A percentile compares a stretch with the other conserved stretches of the same genome.
These are phyloP conservation scores for Polypedilum pembai DNA, from an alignment of 1,140 invertebrate species.

Conservation along the genomic window DNA sequence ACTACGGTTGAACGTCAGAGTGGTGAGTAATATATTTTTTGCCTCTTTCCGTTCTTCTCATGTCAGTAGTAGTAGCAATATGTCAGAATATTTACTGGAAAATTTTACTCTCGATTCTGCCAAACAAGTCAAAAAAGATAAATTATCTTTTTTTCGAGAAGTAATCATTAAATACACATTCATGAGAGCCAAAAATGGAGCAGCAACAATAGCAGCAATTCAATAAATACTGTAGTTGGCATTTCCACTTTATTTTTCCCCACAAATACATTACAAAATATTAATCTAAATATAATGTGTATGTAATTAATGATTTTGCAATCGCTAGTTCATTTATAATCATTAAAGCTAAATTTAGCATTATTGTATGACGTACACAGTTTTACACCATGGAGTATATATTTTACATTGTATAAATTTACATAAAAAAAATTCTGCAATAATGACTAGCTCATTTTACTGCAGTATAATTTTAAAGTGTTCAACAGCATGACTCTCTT, in stretches of 20 bases:
- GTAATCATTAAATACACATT: too few relatives aligned
- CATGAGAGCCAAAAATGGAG: too few relatives aligned
- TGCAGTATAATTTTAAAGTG: background rate
- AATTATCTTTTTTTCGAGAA: too few relatives aligned
- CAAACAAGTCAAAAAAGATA: too few relatives aligned
- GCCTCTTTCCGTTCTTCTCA: too few relatives aligned
- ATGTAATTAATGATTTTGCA: slow-evolving; percentile 4
- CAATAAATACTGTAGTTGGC: too few relatives aligned
- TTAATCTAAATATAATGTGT: background rate
- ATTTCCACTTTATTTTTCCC: too few relatives aligned
- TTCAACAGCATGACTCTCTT: background rate
- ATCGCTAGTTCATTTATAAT: background rate
- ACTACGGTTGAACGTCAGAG: background rate
- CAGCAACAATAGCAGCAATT: too few relatives aligned
- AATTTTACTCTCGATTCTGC: too few relatives aligned
- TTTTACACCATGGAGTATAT: background rate
- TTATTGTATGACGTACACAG: background rate
- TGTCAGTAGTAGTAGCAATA: too few relatives aligned
- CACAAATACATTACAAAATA: too few relatives aligned
- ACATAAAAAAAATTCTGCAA: background rate
- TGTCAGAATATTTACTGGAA: too few relatives aligned
- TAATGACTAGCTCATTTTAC: background rate
- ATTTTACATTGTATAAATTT: background rate
- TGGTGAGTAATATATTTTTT: background rate
- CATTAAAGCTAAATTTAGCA: background rate